These are phyloP conservation scores for Limnephilus lunatus DNA, from an alignment of 2,888 invertebrate genomes.

Conservation along the genomic window DNA sequence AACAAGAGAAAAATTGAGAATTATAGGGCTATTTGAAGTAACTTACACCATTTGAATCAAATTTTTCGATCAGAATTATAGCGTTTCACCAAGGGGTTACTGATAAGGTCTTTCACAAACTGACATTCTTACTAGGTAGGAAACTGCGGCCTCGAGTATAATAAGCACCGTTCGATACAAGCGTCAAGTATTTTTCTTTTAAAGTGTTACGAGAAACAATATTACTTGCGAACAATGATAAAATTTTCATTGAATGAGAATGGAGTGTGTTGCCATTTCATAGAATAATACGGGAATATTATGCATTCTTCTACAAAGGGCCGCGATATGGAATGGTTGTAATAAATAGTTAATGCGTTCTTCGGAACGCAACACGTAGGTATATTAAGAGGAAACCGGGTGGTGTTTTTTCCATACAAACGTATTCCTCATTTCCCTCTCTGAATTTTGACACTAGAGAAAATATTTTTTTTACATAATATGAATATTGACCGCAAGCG, in stretches of 20 bases:
- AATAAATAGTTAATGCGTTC: neutral
- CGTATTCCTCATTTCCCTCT: too few relatives aligned
- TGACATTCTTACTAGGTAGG: neutral
- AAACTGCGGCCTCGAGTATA: neutral
- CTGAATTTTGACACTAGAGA: too few relatives aligned
- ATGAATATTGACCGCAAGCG: too few relatives aligned
- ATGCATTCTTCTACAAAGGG: neutral
- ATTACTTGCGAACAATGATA: slow-evolving; percentile 2
- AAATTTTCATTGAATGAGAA: neutral
- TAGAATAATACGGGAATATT: neutral
- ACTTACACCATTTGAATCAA: too few relatives aligned
- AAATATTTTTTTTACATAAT: too few relatives aligned
- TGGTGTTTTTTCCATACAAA: too few relatives aligned
- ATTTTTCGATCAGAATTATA: too few relatives aligned
- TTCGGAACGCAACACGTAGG: neutral
- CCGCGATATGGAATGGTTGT: neutral
- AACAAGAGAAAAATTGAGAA: too few relatives aligned
- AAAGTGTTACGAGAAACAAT: neutral
- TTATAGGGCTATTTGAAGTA: too few relatives aligned
- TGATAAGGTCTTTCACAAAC: neutral
- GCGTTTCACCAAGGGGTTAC: neutral
- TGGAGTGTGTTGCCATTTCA: neutral
- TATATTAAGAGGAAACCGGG: too few relatives aligned
- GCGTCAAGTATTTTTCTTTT: neutral
- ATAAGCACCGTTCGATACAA: neutral